These are phyloP conservation scores for Incurvaria masculella DNA, from an alignment of 2,888 invertebrate genomes.

Conservation along the genomic window DNA sequence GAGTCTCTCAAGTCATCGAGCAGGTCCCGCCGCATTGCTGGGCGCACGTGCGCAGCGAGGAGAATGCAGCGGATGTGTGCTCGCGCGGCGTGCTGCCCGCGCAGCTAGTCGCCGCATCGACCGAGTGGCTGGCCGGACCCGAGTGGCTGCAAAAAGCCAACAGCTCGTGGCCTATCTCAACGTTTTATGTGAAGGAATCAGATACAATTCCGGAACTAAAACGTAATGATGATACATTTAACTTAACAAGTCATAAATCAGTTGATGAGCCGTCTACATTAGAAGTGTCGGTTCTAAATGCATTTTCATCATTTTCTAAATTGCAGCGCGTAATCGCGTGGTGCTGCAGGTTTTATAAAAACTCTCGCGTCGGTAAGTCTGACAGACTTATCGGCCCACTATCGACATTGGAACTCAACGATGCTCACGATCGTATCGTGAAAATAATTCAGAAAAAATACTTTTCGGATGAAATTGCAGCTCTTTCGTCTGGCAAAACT, in stretches of 20 bases:
- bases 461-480: neutral
- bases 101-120: neutral
- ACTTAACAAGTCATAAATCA: neutral
- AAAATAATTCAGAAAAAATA: neutral
- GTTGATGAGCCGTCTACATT: neutral
- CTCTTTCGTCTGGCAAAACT: neutral
- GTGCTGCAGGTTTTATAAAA: neutral
- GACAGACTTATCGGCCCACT: neutral
- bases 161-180: neutral
- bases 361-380: neutral
- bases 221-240: neutral
- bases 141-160: neutral
- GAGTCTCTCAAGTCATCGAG: constrained; percentile 10
- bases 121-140: neutral
- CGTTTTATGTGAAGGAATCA: neutral
- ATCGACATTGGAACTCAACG: neutral
- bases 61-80: neutral
- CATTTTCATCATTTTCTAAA: neutral
- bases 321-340: neutral
- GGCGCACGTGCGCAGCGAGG: neutral
- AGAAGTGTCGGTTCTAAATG: neutral
- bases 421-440: neutral
- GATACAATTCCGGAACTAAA: neutral
- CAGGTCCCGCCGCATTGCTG: neutral
- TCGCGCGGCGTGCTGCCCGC: neutral